Evolutionary conservation across 1,140 invertebrate genomes (phyloP).

Genomic region (Drosophila saltans): DNA sequence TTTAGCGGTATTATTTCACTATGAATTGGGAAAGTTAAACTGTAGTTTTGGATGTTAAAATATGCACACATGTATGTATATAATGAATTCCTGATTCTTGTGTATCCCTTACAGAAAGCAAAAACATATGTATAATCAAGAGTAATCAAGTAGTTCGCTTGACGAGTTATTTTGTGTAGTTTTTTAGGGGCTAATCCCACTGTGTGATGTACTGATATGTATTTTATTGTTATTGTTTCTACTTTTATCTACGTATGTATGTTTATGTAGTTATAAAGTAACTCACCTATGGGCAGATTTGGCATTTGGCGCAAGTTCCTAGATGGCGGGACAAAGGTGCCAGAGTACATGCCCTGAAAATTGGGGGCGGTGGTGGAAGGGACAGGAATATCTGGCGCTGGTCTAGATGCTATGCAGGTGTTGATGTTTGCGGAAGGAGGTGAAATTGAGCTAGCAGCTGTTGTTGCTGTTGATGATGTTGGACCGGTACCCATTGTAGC

Average conservation of each 20-base stretch:
- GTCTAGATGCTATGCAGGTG: constrained; percentile 43
- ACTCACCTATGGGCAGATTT: constrained; percentile 63
- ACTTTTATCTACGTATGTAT: neutral
- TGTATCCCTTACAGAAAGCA: no score
- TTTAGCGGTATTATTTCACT: no score
- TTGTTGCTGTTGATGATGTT: constrained; percentile 12
- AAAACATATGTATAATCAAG: no score
- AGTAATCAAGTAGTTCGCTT: no score
- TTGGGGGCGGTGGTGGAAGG: neutral
- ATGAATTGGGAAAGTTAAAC: no score
- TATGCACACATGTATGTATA: no score
- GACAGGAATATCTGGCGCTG: constrained; percentile 51
- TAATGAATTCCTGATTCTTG: no score
- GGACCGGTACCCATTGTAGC: constrained; percentile 16
- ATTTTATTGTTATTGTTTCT: neutral
- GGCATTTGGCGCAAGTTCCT: constrained; percentile 56
- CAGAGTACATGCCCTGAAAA: constrained; percentile 48
- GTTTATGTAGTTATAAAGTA: neutral
- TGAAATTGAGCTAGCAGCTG: constrained; percentile 25
- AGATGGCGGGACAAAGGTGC: constrained; percentile 44
- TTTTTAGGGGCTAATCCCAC: no score
- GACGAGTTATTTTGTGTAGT: no score
- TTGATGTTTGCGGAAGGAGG: constrained; percentile 17
- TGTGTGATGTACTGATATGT: no score
- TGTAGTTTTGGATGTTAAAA: no score